phyloP scores from a whole-genome alignment of 2,888 invertebrate genomes.

The Pyrrhia umbra region DNA sequence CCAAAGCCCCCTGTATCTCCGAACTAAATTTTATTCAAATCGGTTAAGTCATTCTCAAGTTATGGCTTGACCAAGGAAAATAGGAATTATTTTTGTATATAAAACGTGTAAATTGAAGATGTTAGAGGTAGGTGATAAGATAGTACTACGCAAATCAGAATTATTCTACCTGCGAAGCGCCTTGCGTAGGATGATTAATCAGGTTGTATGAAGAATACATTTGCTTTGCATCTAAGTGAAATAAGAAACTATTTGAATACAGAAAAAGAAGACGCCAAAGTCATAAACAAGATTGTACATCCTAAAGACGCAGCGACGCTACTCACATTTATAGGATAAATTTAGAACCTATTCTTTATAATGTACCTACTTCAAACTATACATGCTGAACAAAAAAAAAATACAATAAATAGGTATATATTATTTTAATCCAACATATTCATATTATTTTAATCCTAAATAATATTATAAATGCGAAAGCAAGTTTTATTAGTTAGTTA shows the following conservation, averaged over 20 bases:
- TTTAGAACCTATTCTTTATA: too few relatives aligned
- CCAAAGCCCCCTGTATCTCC: too few relatives aligned
- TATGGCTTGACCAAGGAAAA: too few relatives aligned
- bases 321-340: neutral
- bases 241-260: neutral
- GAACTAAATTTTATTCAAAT: too few relatives aligned
- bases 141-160: neutral
- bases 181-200: conserved; percentile 1
- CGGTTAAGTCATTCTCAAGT: too few relatives aligned
- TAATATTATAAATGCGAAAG: too few relatives aligned
- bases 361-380: too few relatives aligned
- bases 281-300: neutral
- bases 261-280: conserved; percentile 2
- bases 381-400: neutral
- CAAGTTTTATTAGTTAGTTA: too few relatives aligned
- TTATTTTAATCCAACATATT: too few relatives aligned
- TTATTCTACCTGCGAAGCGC: neutral
- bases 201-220: neutral
- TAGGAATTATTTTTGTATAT: too few relatives aligned
- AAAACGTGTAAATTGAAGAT: neutral
- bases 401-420: too few relatives aligned
- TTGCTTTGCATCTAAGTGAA: neutral
- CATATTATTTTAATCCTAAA: too few relatives aligned
- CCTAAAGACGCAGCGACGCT: neutral
- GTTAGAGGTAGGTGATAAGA: neutral